Evolutionary conservation across 1,140 invertebrate species (phyloP), one percentile per base, ranked within the genome.

Genomic region (Diabrotica undecimpunctata): DNA sequence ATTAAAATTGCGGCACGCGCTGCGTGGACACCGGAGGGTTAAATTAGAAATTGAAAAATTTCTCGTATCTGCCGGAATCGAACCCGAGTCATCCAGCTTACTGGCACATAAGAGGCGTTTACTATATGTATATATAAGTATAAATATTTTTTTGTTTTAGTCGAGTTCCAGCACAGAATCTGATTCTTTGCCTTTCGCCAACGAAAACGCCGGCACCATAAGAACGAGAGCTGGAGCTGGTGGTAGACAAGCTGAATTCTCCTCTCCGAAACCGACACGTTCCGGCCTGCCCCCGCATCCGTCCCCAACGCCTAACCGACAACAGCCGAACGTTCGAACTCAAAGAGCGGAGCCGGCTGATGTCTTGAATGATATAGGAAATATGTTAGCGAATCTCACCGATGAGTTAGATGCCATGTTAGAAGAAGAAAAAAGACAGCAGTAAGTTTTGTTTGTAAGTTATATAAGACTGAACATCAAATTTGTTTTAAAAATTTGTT

Each of bases 171-270:
- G 94, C 81, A 95, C 93, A 60, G 93, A 97, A 82, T 96, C 94
- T 25, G 96, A 98, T 80, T 96, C 94, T 70, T 86, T 99, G 77
- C 96, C 96, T 50, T 99, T 99, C 81, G 96, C 97, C 65, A 98
- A 98, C 80, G 97, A 99, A 77, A 98, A 98, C 82, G 95, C 95
- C 41, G 97, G 96, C 9, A 99, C 97, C 35, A 98, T 99, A 76
- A 96, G 97, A 73, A 92, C 93, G 70, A 81, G 90, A 65, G 82
- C 84, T 5, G 67, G 63, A 46, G 68, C 71, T 36, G 66, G 65
- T 57, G 70, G 66, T 54, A 79, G 84, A 61, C 82, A 79, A 8
- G 82, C 81, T 52, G 82, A 84, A 62, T 84, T 81, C 57, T 77
- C 70, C 0, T 77, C 76, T 6, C 72, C 76, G 3, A 77, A 84